These are phyloP conservation scores for Xylota segnis DNA, from an alignment of 2,888 invertebrate genomes.

Conservation along the genomic window DNA sequence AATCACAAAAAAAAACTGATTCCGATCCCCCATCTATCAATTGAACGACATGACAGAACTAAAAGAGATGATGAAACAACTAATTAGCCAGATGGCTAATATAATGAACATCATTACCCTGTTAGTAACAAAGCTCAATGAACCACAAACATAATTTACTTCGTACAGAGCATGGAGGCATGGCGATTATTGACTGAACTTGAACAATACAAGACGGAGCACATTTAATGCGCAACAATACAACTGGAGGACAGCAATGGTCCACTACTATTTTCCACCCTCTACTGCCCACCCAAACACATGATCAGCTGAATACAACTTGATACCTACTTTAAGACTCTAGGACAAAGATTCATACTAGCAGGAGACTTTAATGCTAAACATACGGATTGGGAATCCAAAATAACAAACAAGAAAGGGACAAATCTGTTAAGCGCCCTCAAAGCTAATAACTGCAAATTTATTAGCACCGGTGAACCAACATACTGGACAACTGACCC, in stretches of 20 bases:
- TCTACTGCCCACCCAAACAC: too few relatives aligned
- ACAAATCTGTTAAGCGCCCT: too few relatives aligned
- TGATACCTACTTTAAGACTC: too few relatives aligned
- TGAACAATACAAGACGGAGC: too few relatives aligned
- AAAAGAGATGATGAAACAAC: neutral
- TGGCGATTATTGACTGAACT: neutral
- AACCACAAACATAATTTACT: too few relatives aligned
- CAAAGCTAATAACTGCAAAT: too few relatives aligned
- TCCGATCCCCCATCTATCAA: neutral
- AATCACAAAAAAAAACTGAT: neutral
- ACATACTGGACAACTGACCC: neutral
- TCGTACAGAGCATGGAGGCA: neutral
- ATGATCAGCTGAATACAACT: too few relatives aligned
- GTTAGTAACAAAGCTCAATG: neutral
- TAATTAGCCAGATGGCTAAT: neutral
- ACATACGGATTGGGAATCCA: neutral
- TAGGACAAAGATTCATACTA: too few relatives aligned
- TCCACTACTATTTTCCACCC: too few relatives aligned
- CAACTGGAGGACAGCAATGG: neutral
- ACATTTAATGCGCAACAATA: neutral
- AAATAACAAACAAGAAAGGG: neutral
- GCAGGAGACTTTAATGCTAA: too few relatives aligned
- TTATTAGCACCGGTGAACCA: too few relatives aligned
- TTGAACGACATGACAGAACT: neutral
- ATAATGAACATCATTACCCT: constrained; percentile 1